Evolutionary conservation across 2,888 invertebrate species (phyloP).

Genomic region (Omphaloscelis lunosa): DNA sequence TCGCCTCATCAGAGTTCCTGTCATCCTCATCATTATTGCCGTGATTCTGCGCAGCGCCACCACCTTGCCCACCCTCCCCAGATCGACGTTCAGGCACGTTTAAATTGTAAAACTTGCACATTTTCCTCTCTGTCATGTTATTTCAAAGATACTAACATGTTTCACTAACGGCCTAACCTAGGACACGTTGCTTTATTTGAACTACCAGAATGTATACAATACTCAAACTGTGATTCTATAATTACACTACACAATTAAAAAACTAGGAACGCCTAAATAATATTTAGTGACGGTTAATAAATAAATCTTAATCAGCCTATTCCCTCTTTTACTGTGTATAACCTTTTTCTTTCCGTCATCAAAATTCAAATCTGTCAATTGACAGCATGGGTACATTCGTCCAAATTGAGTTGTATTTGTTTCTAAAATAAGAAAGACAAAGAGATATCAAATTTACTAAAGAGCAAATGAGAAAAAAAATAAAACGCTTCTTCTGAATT

Average conservation of each 20-base stretch:
- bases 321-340: conserved; percentile 88
- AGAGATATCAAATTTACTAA: neutral
- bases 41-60: conserved; percentile 80
- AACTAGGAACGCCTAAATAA: conserved; percentile 72
- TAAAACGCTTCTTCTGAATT: conserved; percentile 21
- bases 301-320: conserved; percentile 84
- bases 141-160: conserved; percentile 88
- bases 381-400: conserved; percentile 80
- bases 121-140: conserved; percentile 91
- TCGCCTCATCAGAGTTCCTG: conserved; percentile 80
- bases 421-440: conserved; percentile 22
- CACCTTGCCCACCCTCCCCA: conserved; percentile 81
- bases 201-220: conserved; percentile 78
- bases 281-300: conserved; percentile 76
- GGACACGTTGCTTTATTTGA: conserved; percentile 87
- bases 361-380: conserved; percentile 89
- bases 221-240: conserved; percentile 73
- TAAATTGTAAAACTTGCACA: conserved; percentile 91
- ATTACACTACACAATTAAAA: conserved; percentile 73
- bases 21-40: conserved; percentile 84
- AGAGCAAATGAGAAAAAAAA: conserved; percentile 39
- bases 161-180: conserved; percentile 90
- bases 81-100: conserved; percentile 89
- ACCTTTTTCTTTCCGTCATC: conserved; percentile 91
- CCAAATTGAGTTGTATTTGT: conserved; percentile 44